Evolutionary conservation across 2,888 invertebrate species (phyloP).

Genomic region (Xanthorhoe designata): DNA sequence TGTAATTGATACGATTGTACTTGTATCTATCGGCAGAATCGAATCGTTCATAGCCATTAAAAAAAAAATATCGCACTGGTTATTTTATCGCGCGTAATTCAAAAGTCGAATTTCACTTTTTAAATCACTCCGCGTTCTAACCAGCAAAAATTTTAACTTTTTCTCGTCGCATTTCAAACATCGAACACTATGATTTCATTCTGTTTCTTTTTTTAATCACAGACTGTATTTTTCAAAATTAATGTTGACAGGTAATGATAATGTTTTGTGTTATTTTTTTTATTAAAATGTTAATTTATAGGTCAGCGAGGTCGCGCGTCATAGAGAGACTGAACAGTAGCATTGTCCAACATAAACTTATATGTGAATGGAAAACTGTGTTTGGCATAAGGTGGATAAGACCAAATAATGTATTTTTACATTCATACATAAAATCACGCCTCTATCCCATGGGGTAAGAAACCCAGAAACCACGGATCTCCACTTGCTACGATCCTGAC

Average conservation of each 20-base stretch:
- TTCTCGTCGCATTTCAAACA: neutral
- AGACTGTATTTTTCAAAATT: neutral
- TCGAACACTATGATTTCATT: neutral
- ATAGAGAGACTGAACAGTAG: slow-evolving; percentile 75
- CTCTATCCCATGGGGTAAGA: too few relatives aligned
- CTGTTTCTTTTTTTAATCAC: neutral
- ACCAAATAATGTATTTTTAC: too few relatives aligned
- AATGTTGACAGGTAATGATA: slow-evolving; percentile 1
- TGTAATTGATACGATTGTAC: slow-evolving; percentile 5
- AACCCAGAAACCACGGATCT: too few relatives aligned
- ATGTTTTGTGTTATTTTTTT: slow-evolving; percentile 8
- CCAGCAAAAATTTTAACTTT: slow-evolving; percentile 4
- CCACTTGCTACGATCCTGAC: too few relatives aligned
- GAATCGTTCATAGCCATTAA: neutral
- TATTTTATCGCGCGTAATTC: slow-evolving; percentile 13
- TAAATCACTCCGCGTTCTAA: neutral
- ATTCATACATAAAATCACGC: too few relatives aligned
- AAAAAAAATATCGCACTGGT: neutral
- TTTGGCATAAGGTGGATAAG: slow-evolving; percentile 63
- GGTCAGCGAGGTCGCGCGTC: slow-evolving; percentile 74
- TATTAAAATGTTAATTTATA: slow-evolving; percentile 48
- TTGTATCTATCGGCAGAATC: slow-evolving; percentile 9
- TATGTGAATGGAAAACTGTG: slow-evolving; percentile 73
- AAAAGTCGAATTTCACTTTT: slow-evolving; percentile 8
- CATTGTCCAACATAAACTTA: slow-evolving; percentile 79